Evolutionary conservation across 1,140 invertebrate species (phyloP), one percentile per base, ranked within the genome.

Genomic region (Drosophila rufa): DNA sequence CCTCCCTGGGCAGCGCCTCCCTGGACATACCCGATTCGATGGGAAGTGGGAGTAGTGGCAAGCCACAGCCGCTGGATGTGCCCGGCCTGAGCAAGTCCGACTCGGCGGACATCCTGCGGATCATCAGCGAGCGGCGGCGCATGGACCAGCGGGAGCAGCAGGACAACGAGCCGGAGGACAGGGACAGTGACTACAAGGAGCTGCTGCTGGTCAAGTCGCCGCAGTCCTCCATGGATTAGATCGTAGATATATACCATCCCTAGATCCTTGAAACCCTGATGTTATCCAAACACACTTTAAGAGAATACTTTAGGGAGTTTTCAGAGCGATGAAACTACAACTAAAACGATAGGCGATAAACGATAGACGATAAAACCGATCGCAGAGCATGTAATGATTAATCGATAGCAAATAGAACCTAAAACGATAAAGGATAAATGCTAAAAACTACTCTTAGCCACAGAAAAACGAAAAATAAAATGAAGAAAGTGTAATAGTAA

Each of bases 141-240:
- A 92, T 92, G 77, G 92, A 93, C 74, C 82, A 92, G 56, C 80
- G 85, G 15, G 92, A 93, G 59, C 87, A 80, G 57, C 43, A 48
- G 51, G 66, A 70, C 43, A 71, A 25, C 36, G 58, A 70, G 46
- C 11, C 53, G 38, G 73, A 76, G 73, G 74, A 76, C 69, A 57
- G 69, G 64, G 91, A 92, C 75, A 90, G 85, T 50, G 92, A 93
- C 59, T 93, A 93, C 66, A 93, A 93, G 22, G 87, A 93, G 68
- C 74, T 93, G 42, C 56, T 93, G 40, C 59, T 92, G 19, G 92
- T 92, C 65, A 93, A 93, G 50, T 93, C 92, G 12, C 92, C 91
- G 30, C 89, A 93, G 43, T 92, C 92, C 22, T 93, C 92, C 5
- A 91, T 78, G 60, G 92, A 93, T 50, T 90, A 90, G 51, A 55